Evolutionary conservation across 2,888 invertebrate species (phyloP), one percentile per base, ranked within the genome.

Genomic region (Leptopilina drosophilae): DNA sequence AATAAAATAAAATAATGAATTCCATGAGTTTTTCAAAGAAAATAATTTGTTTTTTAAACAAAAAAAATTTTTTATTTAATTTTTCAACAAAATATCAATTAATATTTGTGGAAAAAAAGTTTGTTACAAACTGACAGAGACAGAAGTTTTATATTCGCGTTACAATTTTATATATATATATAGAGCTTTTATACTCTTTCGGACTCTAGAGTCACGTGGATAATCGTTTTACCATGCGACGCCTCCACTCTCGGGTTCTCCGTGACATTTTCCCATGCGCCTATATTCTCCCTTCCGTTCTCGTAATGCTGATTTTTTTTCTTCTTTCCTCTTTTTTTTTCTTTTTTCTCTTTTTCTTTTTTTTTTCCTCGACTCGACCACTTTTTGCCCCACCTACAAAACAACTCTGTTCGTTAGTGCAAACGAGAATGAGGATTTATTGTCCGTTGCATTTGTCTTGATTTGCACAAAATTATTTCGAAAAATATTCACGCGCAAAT

Each of bases 271-370:
- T 82, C 82, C 80, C 83, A 82, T 82, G 81, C 75, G 83, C 81
- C 82, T 80, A 78, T 81, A 81, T 82, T 82, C 81, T 80, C 77
- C 73, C 73, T 80, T 76, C 78, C 79, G 77, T 80, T 81, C 79
- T 40, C 53, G 14, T 75, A 67, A 33, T 66, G 77, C 53, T 64
- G 59, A 66, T 65, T 14, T 77, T 77, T 73, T 76, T 69, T 64
- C 11, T 11, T 11, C 46, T 46, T 9, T 9, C 7, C 46, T 46
- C 46, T 46, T 11, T 46, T 11, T 46, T 7, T 46, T 11, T 46
- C 1, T 49, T 12, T 49, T 12, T 49, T 49, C 11, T 12, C n/a
- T n/a, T n/a, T n/a, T n/a, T 49, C 11, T 8, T 11, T 49, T 49
- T 49, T 49, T 49, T 49, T 11, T 3, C 12, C n/a, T 42, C 67